Evolutionary conservation across 2,113 vertebrate genomes (phyloP).

Genomic region (Tursiops truncatus): DNA sequence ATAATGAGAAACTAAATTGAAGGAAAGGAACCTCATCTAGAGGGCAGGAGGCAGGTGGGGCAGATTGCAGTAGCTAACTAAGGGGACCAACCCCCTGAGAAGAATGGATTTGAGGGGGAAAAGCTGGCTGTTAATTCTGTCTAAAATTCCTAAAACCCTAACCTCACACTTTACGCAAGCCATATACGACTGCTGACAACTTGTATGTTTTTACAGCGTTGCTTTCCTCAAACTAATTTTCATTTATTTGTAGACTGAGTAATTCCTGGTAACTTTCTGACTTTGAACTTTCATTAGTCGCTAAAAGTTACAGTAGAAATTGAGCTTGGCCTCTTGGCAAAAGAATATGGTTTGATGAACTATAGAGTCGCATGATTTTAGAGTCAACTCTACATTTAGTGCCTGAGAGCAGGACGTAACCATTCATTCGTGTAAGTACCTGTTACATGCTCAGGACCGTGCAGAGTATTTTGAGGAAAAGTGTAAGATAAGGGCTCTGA

Average conservation of each 20-base stretch:
- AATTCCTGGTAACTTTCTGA: neutral
- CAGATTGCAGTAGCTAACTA: neutral
- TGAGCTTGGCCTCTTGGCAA: conserved; percentile 26
- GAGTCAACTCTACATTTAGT: neutral
- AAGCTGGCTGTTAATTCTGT: neutral
- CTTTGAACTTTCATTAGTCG: neutral
- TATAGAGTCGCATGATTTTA: neutral
- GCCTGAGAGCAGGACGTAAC: neutral
- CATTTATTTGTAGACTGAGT: neutral
- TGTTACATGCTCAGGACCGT: neutral
- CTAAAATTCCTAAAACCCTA: neutral
- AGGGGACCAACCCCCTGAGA: neutral
- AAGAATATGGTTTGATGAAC: neutral
- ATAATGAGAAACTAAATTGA: neutral
- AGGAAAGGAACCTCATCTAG: neutral
- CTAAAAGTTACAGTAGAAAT: neutral
- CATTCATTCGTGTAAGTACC: neutral
- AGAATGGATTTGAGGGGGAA: neutral
- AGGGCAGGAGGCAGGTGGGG: no score
- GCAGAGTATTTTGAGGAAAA: neutral
- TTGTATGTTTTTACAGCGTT: neutral
- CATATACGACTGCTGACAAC: neutral
- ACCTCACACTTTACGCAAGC: neutral
- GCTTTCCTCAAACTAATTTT: neutral
- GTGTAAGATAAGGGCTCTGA: neutral